Evolutionary conservation across 2,888 invertebrate species (phyloP), one percentile per base, ranked within the genome.

Genomic region (Kryphioiulus occultus): DNA sequence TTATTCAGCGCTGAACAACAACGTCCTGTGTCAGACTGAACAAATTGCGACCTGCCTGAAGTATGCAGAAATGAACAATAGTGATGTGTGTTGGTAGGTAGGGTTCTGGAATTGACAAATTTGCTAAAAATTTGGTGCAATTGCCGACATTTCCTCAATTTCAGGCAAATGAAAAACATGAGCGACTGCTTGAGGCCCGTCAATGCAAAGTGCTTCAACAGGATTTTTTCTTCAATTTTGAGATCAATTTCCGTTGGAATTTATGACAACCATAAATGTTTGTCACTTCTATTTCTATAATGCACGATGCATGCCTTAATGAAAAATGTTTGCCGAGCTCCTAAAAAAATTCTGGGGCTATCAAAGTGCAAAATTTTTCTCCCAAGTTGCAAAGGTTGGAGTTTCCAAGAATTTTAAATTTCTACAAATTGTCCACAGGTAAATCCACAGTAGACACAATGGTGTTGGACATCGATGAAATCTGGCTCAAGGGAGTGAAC

Each of bases 241-340:
- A 78, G 78, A 78, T 78, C 78, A 78, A 30, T 78, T 78, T 30
- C 78, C 78, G 1, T 30, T 26, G 78, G 30, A 78, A 78, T 78
- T 78, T 78, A 30, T 30, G 30, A 78, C 12, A 17, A 78, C 10
- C 26, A 30, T 5, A 15, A 78, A 30, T 78, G 78, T 78, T 30
- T 9, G 78, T 78, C 3, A 15, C 78, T 15, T 26, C 19, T 59
- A 19, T 59, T 12, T 30, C 9, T 68, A 0, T 68, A 53, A 10
- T 19, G 10, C 1, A 9, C 15, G 17, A 53, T n/a, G 12, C n/a
- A 15, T 53, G 17, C 17, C 3, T 53, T 53, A 19, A 47, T 17
- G 4, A 5, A 47, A 15, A 47, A 47, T 47, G 47, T 47, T n/a
- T n/a, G n/a, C n/a, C n/a, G n/a, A n/a, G n/a, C n/a, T n/a, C n/a